A percentile compares a stretch with the other conserved stretches of the same genome.
phyloP scores from a whole-genome alignment of 2,888 invertebrate genomes.

The Dynastes maya region DNA sequence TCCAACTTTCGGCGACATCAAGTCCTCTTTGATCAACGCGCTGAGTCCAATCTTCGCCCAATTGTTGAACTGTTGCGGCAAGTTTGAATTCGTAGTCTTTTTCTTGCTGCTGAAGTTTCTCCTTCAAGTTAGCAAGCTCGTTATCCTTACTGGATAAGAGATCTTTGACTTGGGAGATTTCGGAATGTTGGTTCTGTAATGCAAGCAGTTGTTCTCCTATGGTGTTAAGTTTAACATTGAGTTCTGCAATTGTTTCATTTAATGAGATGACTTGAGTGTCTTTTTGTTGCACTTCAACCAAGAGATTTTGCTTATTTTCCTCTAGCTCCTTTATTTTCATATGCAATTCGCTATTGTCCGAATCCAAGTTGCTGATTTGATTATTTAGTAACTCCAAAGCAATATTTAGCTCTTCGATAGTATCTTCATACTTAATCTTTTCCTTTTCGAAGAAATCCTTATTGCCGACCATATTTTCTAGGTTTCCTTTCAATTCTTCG shows the following conservation, averaged over 20 bases:
- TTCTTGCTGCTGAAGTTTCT: constrained; percentile 63
- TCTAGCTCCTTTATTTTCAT: constrained; percentile 19
- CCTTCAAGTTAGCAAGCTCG: constrained; percentile 60
- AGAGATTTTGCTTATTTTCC: constrained; percentile 5
- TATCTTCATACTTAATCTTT: constrained; percentile 11
- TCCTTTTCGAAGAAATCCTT: constrained; percentile 47
- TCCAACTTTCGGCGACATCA: constrained; percentile 82
- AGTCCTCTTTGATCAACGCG: constrained; percentile 79
- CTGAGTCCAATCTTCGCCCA: constrained; percentile 70
- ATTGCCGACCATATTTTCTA: constrained; percentile 67
- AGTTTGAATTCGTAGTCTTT: constrained; percentile 66
- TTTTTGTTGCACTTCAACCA: constrained; percentile 26
- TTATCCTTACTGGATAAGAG: constrained; percentile 51
- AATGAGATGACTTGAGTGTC: constrained; percentile 7
- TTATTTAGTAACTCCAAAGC: constrained; percentile 4
- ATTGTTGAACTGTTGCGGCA: constrained; percentile 57
- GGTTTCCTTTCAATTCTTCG: constrained; percentile 53
- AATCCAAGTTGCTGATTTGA: neutral
- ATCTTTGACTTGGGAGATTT: constrained; percentile 41
- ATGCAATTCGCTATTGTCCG: constrained; percentile 13
- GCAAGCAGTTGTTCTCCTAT: constrained; percentile 54
- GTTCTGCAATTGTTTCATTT: constrained; percentile 52
- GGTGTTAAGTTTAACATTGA: constrained; percentile 62
- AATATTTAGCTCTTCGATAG: constrained; percentile 10
- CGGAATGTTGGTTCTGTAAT: constrained; percentile 64